These are phyloP conservation scores for Triplophysa bombifrons DNA, from an alignment of 2,797 vertebrate genomes.

Conservation along the genomic window DNA sequence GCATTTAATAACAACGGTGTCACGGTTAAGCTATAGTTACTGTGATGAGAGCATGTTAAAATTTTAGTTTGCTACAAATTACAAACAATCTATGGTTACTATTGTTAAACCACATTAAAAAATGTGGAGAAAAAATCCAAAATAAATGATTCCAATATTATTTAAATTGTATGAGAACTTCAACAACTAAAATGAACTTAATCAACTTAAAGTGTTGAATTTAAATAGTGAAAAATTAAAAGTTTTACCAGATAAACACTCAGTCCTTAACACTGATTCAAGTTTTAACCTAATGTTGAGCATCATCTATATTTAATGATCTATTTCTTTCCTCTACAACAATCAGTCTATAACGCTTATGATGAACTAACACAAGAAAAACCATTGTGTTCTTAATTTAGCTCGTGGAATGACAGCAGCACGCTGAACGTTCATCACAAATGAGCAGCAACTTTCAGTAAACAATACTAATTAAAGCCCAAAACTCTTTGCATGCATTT, in stretches of 20 bases:
- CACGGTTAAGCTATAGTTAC: too few relatives aligned
- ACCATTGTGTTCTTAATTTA: slow-evolving; percentile 28
- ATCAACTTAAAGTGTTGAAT: too few relatives aligned
- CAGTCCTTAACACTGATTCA: neutral
- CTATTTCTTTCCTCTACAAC: neutral
- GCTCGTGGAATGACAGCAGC: neutral
- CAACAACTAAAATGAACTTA: too few relatives aligned
- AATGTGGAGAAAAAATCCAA: too few relatives aligned
- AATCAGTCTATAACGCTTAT: neutral
- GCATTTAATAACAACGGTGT: too few relatives aligned
- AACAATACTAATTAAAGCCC: slow-evolving; percentile 28
- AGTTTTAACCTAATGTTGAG: neutral
- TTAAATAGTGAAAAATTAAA: too few relatives aligned
- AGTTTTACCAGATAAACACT: neutral
- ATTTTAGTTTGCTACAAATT: too few relatives aligned
- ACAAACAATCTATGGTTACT: too few relatives aligned
- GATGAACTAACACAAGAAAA: slow-evolving; percentile 4
- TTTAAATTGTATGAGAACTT: too few relatives aligned
- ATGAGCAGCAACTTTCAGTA: slow-evolving; percentile 39
- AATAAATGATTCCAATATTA: too few relatives aligned
- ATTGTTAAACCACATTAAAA: too few relatives aligned
- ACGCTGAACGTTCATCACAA: slow-evolving; percentile 22
- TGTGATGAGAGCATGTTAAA: too few relatives aligned
- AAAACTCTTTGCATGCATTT: slow-evolving; percentile 56
- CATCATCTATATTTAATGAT: neutral